Percentiles rank a stretch among this genome's conserved stretches.
These are phyloP conservation scores for Sminthopsis crassicaudata DNA, from an alignment of 2,113 vertebrate genomes.

Conservation along the genomic window DNA sequence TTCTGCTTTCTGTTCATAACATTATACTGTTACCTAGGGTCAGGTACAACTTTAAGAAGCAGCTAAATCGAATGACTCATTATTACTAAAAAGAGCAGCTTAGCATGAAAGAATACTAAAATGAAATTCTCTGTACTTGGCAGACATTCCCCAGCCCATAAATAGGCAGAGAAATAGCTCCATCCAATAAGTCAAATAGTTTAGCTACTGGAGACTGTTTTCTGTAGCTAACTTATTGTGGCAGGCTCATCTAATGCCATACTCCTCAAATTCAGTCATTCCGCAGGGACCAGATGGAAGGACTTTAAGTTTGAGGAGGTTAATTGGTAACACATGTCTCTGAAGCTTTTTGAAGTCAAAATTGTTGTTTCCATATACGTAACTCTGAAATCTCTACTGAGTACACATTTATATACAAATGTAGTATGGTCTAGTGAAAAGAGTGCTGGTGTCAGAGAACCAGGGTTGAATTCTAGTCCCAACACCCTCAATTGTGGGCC, in stretches of 20 bases:
- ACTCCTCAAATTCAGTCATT: neutral
- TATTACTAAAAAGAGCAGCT: neutral
- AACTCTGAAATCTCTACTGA: neutral
- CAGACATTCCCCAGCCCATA: neutral
- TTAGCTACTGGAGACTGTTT: neutral
- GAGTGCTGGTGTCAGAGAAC: neutral
- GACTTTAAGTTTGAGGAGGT: neutral
- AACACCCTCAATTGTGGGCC: neutral
- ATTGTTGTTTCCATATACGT: neutral
- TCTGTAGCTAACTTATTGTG: neutral
- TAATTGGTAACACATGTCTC: neutral
- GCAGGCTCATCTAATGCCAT: neutral
- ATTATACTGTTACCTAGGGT: neutral
- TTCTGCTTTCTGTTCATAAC: neutral
- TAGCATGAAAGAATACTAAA: neutral
- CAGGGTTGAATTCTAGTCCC: neutral
- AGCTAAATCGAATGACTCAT: neutral
- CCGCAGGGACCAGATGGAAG: neutral
- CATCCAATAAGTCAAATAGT: neutral
- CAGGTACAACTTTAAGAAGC: neutral
- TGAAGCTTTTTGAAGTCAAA: neutral
- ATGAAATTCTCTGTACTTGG: neutral
- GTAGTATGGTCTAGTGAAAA: neutral
- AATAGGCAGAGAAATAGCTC: neutral
- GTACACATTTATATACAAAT: neutral